Evolutionary conservation across 1,140 invertebrate genomes (phyloP).

Genomic region (Drosophila lowei): DNA sequence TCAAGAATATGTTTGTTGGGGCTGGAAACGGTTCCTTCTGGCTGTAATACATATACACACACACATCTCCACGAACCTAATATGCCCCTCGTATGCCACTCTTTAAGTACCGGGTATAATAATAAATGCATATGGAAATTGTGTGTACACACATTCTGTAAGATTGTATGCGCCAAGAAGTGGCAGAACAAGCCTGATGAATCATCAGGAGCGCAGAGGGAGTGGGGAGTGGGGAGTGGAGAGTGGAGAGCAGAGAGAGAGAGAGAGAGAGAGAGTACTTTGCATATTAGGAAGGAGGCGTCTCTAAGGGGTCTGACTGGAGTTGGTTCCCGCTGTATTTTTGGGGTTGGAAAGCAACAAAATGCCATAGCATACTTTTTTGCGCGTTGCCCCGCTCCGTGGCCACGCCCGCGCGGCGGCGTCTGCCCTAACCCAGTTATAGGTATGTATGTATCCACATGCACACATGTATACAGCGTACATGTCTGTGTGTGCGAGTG

Average conservation of each 20-base stretch:
- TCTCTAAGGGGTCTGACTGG: not conserved
- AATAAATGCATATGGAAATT: too few relatives aligned
- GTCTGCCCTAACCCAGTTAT: constrained; percentile 49
- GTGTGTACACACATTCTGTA: too few relatives aligned
- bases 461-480: not conserved
- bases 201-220: constrained; percentile 41
- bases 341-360: constrained; percentile 66
- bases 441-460: not conserved
- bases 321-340: constrained; percentile 8
- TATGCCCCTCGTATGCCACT: too few relatives aligned
- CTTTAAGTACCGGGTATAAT: too few relatives aligned
- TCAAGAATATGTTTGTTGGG: too few relatives aligned
- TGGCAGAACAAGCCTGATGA: constrained; percentile 32
- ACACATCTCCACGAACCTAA: too few relatives aligned
- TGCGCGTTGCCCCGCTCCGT: not conserved
- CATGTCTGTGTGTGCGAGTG: not conserved
- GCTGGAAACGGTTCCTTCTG: too few relatives aligned
- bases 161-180: too few relatives aligned
- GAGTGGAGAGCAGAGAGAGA: too few relatives aligned
- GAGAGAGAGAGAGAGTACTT: constrained; percentile 1
- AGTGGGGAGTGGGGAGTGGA: not conserved
- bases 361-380: constrained; percentile 78
- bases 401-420: constrained; percentile 28
- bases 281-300: constrained; percentile 9
- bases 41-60: too few relatives aligned